phyloP scores from a whole-genome alignment of 2,113 vertebrate species.

The Terrapene triunguis region DNA sequence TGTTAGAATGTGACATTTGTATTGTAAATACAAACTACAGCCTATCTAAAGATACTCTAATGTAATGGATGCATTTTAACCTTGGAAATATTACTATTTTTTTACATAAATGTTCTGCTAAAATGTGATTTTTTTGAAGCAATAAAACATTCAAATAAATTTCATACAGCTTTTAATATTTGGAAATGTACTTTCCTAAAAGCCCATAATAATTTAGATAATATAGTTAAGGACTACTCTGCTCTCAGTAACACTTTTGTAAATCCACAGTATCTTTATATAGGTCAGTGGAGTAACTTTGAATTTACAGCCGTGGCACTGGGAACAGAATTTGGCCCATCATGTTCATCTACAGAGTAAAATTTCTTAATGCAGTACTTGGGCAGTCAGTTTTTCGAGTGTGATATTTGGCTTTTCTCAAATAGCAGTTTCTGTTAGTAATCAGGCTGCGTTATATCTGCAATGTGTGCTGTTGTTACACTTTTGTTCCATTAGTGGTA shows the following conservation, averaged over 20 bases:
- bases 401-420: slow-evolving; percentile 24
- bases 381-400: not conserved
- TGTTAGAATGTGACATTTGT: not conserved
- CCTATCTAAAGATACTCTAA: not conserved
- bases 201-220: not conserved
- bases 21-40: not conserved
- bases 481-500: slow-evolving; percentile 59
- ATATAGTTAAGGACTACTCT: not conserved
- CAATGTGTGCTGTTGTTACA: slow-evolving; percentile 21
- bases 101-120: not conserved
- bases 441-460: slow-evolving; percentile 36
- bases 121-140: not conserved
- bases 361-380: not conserved
- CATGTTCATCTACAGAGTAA: not conserved
- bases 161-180: not conserved
- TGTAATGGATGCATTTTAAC: not conserved
- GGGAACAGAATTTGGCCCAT: not conserved
- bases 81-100: not conserved
- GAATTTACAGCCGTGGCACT: not conserved
- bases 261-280: not conserved
- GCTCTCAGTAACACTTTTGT: not conserved
- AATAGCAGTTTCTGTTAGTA: slow-evolving; percentile 50
- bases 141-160: not conserved
- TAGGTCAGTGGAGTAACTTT: not conserved
- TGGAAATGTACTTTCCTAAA: not conserved